Base-by-base conservation (phyloP, 1,140 invertebrate genomes). In the Zaprionus vittiger region DNA sequence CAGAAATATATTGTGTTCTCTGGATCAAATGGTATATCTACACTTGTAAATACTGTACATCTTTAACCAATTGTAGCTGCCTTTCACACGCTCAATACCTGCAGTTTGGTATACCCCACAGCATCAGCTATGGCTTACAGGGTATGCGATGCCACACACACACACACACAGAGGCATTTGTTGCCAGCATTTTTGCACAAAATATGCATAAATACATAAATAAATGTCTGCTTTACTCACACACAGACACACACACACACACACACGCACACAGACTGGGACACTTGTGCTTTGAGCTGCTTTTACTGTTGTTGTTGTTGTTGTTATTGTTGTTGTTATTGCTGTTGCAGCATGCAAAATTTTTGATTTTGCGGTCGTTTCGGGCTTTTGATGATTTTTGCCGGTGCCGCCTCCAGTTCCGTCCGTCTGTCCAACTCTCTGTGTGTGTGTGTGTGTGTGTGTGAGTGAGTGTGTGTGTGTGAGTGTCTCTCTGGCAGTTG, bases 201-300 rank as follows among this genome's bases (percentile, higher is more conserved):
- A 86, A 86, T 86, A 86, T 86, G 73, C 83, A 89, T 83, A 87
- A 87, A 89, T 87, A 83, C 73, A 87, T 83, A 87, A 87, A 89
- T 89, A 87, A 87, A 81, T 83, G 80, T 83, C 77, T 77, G 73
- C 37, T 62, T 63, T 41, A 47, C 61, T 44, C 49, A 64, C 34
- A 55, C 26, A 55, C 59, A 59, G 22, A 20, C 37, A 49, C 47
- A 49, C 9, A 60, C 28, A 54, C 47, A 59, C 12, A 56, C 24
- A 56, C 52, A 49, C 37, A 71, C 24, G 38, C 12, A 74, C 59
- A 71, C 37, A 44, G 31, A 59, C 44, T 71, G 67, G 55, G 44
- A 59, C 52, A 41, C 31, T 54, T 34, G 41, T 55, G 59, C 41
- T 56, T 52, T 52, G 47, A 52, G 44, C 24, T 49, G 5, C 70